A percentile compares a stretch with the other conserved stretches of the same genome.
phyloP scores from a whole-genome alignment of 2,888 invertebrate genomes.

The Zygothrica quintamaculata region DNA sequence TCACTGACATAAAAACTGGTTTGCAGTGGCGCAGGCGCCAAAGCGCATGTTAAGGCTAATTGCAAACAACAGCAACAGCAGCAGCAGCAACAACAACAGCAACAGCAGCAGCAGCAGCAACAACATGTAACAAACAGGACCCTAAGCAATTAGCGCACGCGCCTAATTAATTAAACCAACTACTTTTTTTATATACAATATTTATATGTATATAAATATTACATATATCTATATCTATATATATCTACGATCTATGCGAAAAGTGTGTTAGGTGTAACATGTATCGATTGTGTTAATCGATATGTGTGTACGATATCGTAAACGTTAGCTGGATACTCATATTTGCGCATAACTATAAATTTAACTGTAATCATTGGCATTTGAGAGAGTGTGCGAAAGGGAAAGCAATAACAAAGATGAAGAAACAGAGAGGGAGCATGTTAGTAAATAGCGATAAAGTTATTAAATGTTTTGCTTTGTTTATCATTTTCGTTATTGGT shows the following conservation, averaged over 20 bases:
- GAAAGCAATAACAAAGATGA: no score
- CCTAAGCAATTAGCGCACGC: slow-evolving; percentile 63
- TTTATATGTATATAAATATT: no score
- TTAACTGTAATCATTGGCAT: not conserved
- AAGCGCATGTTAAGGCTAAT: slow-evolving; percentile 75
- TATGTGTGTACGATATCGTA: not conserved
- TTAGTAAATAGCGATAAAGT: no score
- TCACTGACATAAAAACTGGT: slow-evolving; percentile 57
- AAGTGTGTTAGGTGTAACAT: slow-evolving; percentile 26
- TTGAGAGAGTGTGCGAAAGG: not conserved
- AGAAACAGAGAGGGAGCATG: no score
- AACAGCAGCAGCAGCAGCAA: slow-evolving; percentile 17
- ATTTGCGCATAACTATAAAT: slow-evolving; percentile 22
- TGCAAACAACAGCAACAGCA: slow-evolving; percentile 50
- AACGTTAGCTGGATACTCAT: slow-evolving; percentile 6
- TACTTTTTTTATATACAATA: slow-evolving; percentile 6
- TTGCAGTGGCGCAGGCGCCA: slow-evolving; percentile 67
- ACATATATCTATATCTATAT: slow-evolving; percentile 1
- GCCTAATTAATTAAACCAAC: slow-evolving; percentile 64
- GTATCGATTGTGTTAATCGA: slow-evolving; percentile 17
- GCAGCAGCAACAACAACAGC: slow-evolving; percentile 23
- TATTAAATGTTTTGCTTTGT: no score
- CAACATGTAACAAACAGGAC: slow-evolving; percentile 41
- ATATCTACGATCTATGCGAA: slow-evolving; percentile 7
- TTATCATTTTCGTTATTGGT: no score